Evolutionary conservation across 2,113 vertebrate species (phyloP).

Genomic region (Brevimyrus niger): DNA sequence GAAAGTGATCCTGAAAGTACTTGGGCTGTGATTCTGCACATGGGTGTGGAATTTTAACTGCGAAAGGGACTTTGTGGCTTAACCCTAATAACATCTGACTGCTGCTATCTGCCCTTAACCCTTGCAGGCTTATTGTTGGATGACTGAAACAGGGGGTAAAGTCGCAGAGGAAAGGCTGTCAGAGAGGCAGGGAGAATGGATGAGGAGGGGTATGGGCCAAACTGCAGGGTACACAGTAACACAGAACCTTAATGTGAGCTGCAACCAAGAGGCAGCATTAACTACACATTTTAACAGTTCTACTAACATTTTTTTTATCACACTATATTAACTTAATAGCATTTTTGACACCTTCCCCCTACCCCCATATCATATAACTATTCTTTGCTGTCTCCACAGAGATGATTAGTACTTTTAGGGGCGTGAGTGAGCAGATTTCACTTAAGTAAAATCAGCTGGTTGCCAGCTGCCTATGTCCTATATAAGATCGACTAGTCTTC

Average conservation of each 20-base stretch:
- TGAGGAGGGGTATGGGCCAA: neutral
- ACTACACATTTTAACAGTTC: neutral
- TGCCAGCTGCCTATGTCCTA: neutral
- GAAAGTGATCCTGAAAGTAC: neutral
- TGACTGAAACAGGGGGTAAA: conserved; percentile 89
- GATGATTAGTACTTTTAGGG: neutral
- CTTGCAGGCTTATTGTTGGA: conserved; percentile 86
- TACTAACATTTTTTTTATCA: neutral
- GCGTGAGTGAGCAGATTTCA: neutral
- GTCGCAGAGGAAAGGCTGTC: conserved; percentile 84
- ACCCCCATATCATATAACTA: neutral
- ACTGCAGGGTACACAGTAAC: no score
- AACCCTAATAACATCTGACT: neutral
- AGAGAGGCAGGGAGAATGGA: conserved; percentile 37
- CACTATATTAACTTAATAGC: neutral
- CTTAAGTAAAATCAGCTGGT: neutral
- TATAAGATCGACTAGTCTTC: neutral
- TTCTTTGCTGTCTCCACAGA: neutral
- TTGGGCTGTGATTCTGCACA: neutral
- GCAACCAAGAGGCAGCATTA: no score
- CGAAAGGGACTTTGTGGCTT: neutral
- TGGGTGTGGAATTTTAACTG: neutral
- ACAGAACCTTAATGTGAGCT: no score
- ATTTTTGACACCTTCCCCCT: neutral
- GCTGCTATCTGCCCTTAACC: neutral